phyloP scores from a whole-genome alignment of 2,113 vertebrate species.

The Apistogramma diplotaenia region DNA sequence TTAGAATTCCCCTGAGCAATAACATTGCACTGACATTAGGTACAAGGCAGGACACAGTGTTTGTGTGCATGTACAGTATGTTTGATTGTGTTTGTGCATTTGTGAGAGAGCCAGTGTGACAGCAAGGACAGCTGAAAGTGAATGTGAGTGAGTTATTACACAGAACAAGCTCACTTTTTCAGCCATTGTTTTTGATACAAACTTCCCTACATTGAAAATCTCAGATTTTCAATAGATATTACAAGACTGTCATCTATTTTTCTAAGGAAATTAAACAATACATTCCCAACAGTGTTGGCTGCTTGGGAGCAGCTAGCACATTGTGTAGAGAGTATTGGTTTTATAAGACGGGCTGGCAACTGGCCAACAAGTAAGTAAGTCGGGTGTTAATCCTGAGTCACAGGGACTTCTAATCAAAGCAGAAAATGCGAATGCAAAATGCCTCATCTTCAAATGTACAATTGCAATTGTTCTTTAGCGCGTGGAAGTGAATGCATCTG shows the following conservation, averaged over 20 bases:
- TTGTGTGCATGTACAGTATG: neutral
- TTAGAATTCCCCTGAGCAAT: neutral
- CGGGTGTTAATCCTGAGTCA: slow-evolving; percentile 40
- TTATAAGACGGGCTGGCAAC: slow-evolving; percentile 56
- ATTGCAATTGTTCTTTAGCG: neutral
- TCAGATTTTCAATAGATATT: slow-evolving; percentile 38
- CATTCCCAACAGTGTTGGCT: slow-evolving; percentile 56
- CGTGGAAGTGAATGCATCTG: neutral
- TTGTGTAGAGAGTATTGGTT: slow-evolving; percentile 53
- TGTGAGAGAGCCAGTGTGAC: neutral
- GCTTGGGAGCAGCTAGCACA: slow-evolving; percentile 43
- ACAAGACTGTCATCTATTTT: slow-evolving; percentile 56
- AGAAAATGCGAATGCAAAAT: neutral
- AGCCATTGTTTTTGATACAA: slow-evolving; percentile 54
- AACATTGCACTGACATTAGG: neutral
- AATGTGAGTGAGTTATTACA: slow-evolving; percentile 34
- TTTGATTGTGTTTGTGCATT: neutral
- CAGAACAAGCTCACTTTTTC: neutral
- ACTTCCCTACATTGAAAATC: slow-evolving; percentile 64
- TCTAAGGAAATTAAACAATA: slow-evolving; percentile 71
- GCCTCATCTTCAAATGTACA: neutral
- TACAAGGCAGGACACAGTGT: neutral
- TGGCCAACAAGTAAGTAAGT: slow-evolving; percentile 46
- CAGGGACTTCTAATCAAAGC: neutral
- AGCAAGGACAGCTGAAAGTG: neutral